phyloP scores from a whole-genome alignment of 2,113 vertebrate genomes.

The Planiliza haematocheilus region DNA sequence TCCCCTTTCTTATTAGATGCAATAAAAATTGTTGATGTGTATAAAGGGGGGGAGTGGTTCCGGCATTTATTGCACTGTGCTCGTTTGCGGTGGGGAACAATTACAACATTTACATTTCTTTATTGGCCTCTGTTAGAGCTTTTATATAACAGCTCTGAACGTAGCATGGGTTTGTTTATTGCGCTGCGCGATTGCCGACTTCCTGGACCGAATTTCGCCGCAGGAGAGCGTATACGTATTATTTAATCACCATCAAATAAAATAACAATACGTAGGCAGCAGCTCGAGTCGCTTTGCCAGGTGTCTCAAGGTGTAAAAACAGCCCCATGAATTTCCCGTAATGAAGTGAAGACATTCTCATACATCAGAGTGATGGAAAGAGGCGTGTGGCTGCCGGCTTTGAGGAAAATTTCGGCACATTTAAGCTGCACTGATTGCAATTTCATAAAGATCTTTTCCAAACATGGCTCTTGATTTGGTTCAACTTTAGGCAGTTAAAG shows the following conservation, averaged over 20 bases:
- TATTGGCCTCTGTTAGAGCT: slow-evolving; percentile 15
- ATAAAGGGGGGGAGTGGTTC: background rate
- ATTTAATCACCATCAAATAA: background rate
- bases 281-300: background rate
- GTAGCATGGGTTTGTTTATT: slow-evolving; percentile 5
- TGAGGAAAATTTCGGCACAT: too few relatives aligned
- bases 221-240: background rate
- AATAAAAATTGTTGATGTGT: slow-evolving; percentile 14
- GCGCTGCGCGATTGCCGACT: background rate
- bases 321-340: background rate
- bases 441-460: slow-evolving; percentile 15
- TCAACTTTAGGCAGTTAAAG: too few relatives aligned
- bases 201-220: background rate
- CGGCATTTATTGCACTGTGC: background rate
- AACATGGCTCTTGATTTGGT: too few relatives aligned
- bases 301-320: slow-evolving; percentile 10
- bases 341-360: slow-evolving; percentile 3
- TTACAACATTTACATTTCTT: slow-evolving; percentile 27
- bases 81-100: slow-evolving; percentile 12
- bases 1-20: slow-evolving; percentile 12
- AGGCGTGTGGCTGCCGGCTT: background rate
- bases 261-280: background rate
- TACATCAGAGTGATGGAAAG: background rate
- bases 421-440: slow-evolving; percentile 1
- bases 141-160: background rate